Evolutionary conservation across 2,888 invertebrate species (phyloP), one percentile per base, ranked within the genome.

Genomic region (Biston betularia): DNA sequence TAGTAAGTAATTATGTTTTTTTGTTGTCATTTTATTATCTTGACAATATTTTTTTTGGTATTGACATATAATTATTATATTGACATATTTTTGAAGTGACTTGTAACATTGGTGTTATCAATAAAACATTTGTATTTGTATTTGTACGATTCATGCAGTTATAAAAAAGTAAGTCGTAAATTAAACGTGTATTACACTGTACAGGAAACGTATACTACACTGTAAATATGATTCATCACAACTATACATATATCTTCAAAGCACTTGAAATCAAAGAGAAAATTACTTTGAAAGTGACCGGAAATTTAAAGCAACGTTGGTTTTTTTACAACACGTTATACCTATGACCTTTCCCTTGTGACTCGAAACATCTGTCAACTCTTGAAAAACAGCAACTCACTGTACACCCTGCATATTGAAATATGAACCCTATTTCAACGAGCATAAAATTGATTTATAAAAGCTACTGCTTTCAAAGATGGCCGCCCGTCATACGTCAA

Each of bases 281-380:
- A 24, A 57, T 68, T 64, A 12, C 35, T 44, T n/a, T 33, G 61
- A 49, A 69, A 68, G 35, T 67, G 67, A 61, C 74, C 69, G 73
- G 71, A 73, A 69, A 52, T 56, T 57, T 53, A 34, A 15, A 49
- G 33, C 55, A 58, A 63, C 68, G 71, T 68, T 57, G 65, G 68
- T 68, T 74, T 75, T 74, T 76, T 75, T 67, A 60, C 65, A 61
- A 61, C 62, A 71, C 64, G 72, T 69, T 66, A 70, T 61, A 68
- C 65, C 68, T 53, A 46, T 72, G 74, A 74, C 76, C 74, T 76
- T 76, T 75, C 67, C 60, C 68, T 70, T 73, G 72, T 66, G 70
- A 73, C 74, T 74, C 73, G 74, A 76, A 78, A 79, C 79, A 80
- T 76, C 79, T 79, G 75, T 78, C 78, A 79, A 73, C 76, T 70